phyloP scores from a whole-genome alignment of 2,888 invertebrate species.

The Aphodius granarius region DNA sequence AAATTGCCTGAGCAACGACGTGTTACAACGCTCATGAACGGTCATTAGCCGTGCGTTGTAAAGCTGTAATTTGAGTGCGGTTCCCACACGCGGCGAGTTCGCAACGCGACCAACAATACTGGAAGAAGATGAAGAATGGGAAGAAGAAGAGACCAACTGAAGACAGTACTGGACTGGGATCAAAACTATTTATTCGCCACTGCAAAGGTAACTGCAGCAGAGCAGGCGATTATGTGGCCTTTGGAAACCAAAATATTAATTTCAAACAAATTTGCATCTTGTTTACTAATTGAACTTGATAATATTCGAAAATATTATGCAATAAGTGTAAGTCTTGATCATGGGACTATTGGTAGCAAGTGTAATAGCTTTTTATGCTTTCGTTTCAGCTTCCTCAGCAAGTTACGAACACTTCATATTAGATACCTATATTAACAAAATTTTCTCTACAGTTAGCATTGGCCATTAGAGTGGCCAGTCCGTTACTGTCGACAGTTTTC shows the following conservation, averaged over 20 bases:
- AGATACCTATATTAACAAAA: no score
- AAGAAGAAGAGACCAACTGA: neutral
- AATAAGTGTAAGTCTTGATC: no score
- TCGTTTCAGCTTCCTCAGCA: no score
- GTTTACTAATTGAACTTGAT: no score
- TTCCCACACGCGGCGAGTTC: neutral
- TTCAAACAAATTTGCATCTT: no score
- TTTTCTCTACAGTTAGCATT: neutral
- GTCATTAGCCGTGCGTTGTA: neutral
- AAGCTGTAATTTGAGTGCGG: neutral
- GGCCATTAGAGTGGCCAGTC: neutral
- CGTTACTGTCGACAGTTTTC: neutral
- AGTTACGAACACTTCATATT: no score
- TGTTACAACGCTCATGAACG: neutral
- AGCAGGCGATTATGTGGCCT: no score
- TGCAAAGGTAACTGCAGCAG: no score
- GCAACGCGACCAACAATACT: neutral
- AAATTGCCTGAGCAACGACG: neutral
- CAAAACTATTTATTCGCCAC: neutral
- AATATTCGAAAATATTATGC: no score
- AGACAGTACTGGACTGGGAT: neutral
- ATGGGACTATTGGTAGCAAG: no score
- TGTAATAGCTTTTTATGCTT: no score
- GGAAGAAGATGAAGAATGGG: neutral
- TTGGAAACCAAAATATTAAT: no score